Percentiles rank a stretch among this genome's conserved stretches.
phyloP scores from a whole-genome alignment of 1,140 invertebrate genomes.

The Leucophenga varia region DNA sequence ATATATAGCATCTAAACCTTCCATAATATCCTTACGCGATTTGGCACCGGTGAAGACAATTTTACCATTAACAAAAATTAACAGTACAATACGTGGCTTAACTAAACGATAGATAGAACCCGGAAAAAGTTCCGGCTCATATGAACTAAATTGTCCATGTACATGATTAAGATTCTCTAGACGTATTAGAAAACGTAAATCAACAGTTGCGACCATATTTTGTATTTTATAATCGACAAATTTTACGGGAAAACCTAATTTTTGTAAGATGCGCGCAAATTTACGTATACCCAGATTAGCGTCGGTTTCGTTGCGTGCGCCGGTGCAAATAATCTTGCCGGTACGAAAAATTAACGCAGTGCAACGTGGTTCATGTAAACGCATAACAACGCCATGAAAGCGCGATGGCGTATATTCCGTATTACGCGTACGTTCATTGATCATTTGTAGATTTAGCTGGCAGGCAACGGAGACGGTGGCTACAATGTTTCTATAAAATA shows the following conservation, averaged over 20 bases:
- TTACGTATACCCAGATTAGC: conserved; percentile 92
- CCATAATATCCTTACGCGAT: conserved; percentile 86
- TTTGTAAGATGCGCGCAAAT: conserved; percentile 98
- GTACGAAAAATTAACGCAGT: conserved; percentile 98
- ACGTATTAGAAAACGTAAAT: conserved; percentile 96
- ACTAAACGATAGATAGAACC: conserved; percentile 98
- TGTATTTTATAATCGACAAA: conserved; percentile 98
- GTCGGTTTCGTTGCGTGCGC: conserved; percentile 93
- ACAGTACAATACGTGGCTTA: conserved; percentile 88
- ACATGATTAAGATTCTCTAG: conserved; percentile 92
- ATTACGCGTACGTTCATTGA: conserved; percentile 95
- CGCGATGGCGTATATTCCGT: conserved; percentile 98
- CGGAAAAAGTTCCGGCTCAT: conserved; percentile 92
- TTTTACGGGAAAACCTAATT: conserved; percentile 93
- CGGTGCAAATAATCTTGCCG: conserved; percentile 98
- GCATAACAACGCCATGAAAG: conserved; percentile 98
- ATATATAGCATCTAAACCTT: conserved; percentile 94
- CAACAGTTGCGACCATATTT: conserved; percentile 98
- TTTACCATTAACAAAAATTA: conserved; percentile 99
- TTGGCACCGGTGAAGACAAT: conserved; percentile 96
- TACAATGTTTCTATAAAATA: conserved; percentile 81
- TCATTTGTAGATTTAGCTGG: conserved; percentile 83
- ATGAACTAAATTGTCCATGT: conserved; percentile 94
- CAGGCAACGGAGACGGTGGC: conserved; percentile 91
- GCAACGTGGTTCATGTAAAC: conserved; percentile 92